A percentile compares a stretch with the other conserved stretches of the same genome.
Evolutionary conservation across 2,113 vertebrate species (phyloP).

Genomic region (Heliornis fulica): DNA sequence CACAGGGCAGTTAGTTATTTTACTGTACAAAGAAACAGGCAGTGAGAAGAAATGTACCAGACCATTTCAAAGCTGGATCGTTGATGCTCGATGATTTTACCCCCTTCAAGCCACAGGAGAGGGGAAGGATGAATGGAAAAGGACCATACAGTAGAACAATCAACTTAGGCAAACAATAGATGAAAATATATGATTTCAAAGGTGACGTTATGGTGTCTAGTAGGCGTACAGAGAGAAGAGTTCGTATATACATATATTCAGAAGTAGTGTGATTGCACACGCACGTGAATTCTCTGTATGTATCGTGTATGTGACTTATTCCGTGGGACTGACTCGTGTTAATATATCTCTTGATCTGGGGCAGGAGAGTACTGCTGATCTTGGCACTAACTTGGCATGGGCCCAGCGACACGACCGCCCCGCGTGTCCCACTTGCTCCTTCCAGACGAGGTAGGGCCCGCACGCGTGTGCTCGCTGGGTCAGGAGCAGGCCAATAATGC

Average conservation of each 20-base stretch:
- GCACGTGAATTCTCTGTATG: conserved; percentile 78
- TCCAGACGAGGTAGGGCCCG: not conserved
- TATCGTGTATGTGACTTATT: conserved; percentile 78
- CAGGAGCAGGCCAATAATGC: conserved; percentile 49
- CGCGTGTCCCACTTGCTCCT: not conserved
- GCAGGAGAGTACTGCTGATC: conserved; percentile 73
- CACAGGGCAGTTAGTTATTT: conserved; percentile 15
- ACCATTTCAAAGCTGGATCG: conserved; percentile 66
- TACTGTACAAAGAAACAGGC: not conserved
- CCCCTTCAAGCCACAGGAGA: conserved; percentile 51
- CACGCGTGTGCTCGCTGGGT: not conserved
- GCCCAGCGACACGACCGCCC: not conserved
- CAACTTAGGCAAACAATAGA: conserved; percentile 66
- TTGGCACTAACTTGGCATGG: conserved; percentile 74
- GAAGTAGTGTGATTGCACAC: conserved; percentile 68
- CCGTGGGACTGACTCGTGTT: conserved; percentile 82
- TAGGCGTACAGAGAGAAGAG: conserved; percentile 69
- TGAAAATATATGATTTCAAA: conserved; percentile 56
- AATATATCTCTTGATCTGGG: conserved; percentile 80
- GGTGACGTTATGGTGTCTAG: conserved; percentile 71
- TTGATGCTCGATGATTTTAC: conserved; percentile 66
- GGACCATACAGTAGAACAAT: conserved; percentile 62
- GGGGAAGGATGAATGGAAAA: conserved; percentile 62
- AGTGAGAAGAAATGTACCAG: conserved; percentile 51
- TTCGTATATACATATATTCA: conserved; percentile 70